Evolutionary conservation across 2,113 vertebrate genomes (phyloP), one percentile per base, ranked within the genome.

Genomic region (Ivindomyrus marchei): DNA sequence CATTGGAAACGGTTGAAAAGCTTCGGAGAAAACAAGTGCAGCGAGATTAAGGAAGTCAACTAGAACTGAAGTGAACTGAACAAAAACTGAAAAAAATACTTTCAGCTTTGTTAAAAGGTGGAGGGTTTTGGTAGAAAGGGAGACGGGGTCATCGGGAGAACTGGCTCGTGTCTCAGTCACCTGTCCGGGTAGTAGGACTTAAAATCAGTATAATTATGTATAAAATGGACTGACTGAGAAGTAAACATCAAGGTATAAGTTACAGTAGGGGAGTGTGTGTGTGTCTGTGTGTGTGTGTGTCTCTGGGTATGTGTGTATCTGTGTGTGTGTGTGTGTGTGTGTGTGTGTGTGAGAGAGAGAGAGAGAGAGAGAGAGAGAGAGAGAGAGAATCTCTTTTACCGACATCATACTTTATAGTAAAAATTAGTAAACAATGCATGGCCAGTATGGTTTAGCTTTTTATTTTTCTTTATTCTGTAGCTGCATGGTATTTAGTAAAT

Each of bases 1-100:
- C 88, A 90, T 91, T 90, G 89, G 89, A 17, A 84, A 90, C 87
- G 87, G 85, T 91, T 91, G 84, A 90, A 36, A 56, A 87, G 88
- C n/a, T 90, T 90, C 49, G 15, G 56, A 84, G 91, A 88, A 89
- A 91, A 87, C 85, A 88, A 89, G 50, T 62, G 90, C 74, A 42
- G 46, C 52, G 24, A 91, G 66, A 85, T 91, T 74, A 85, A 85
- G 52, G 88, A 90, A 89, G 89, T 89, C 85, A 84, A 39, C n/a
- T 19, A 31, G 85, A 90, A 74, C 87, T 91, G 74, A 74, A 85
- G 77, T 53, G 85, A 70, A 88, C 9, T 85, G 39, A 17, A 19
- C 31, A 17, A 80, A 88, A 90, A 15, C 49, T 31, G 13, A 46
- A 17, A 21, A 21, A 46, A 62, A 21, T 19, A 46, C 2, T 2